Base-by-base conservation (phyloP, 1,140 invertebrate species). In the Nasonia vitripennis region DNA sequence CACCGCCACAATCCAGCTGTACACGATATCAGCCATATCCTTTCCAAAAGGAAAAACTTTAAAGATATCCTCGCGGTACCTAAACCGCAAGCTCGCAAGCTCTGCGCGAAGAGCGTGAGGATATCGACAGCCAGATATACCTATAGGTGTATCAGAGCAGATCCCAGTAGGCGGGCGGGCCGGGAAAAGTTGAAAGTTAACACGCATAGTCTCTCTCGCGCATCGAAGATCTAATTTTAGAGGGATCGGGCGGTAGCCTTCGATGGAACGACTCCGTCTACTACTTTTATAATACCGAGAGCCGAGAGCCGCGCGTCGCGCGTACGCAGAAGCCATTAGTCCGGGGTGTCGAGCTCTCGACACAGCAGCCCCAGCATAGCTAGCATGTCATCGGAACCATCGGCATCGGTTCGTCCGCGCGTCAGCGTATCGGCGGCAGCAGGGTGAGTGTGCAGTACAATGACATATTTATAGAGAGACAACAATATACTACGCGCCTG, bases 181-280 rank as follows among this genome's bases (percentile, higher is more conserved):
- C 55, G 75, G n/a, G 37, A 78, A 83, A 78, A 83, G 74, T 78
- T 68, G 34, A 83, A 83, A 83, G 81, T n/a, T n/a, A 77, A 83
- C 37, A n/a, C n/a, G n/a, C n/a, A 37, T 34, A 27, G 68, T 71
- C 68, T 11, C 23, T 34, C 23, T 41, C 37, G 31, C 17, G 51
- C 70, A 48, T 78, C 73, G 37, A 23, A 55, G 23, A 27, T 78
- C 82, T 83, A 83, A 83, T 68, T 83, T 70, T 83, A 83, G 82
- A 68, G 17, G 10, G 41, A 74, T 74, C 37, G 67, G 68, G n/a
- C 68, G 41, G 67, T 45, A 74, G 73, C 73, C 73, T 83, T 83
- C 81, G 73, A 83, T 83, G 55, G 73, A 83, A 77, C 73, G 74
- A 83, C 27, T 75, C 71, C 20, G 27, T 2, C 45, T 17, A 67